Evolutionary conservation across 2,888 invertebrate genomes (phyloP).

Genomic region (Timandra comae): DNA sequence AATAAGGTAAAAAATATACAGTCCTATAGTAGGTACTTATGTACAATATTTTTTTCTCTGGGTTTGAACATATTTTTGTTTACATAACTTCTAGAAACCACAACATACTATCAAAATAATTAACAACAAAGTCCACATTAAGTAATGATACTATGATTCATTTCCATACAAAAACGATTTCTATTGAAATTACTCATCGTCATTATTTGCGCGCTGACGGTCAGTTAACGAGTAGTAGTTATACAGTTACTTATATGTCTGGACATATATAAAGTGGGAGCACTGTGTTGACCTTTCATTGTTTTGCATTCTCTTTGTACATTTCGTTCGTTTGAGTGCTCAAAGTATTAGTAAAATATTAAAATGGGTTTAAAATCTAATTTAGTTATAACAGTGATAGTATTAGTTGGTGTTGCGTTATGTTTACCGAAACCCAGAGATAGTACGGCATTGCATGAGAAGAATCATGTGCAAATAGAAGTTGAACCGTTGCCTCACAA

Average conservation of each 20-base stretch:
- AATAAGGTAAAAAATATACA: no score
- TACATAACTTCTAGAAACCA: no score
- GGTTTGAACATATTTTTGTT: no score
- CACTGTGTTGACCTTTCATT: constrained; percentile 29
- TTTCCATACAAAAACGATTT: constrained; percentile 2
- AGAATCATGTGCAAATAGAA: constrained; percentile 4
- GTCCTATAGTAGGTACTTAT: no score
- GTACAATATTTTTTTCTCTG: no score
- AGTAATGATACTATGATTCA: constrained; percentile 18
- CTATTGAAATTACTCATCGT: constrained; percentile 16
- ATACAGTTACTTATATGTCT: neutral
- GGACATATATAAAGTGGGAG: constrained; percentile 8
- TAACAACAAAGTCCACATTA: no score
- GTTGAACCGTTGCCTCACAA: constrained; percentile 3
- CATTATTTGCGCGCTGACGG: neutral
- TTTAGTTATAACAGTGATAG: constrained; percentile 3
- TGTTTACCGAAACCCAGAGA: constrained; percentile 29
- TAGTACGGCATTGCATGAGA: constrained; percentile 15
- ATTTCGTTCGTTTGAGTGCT: no score
- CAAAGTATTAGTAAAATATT: no score
- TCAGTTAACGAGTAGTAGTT: no score
- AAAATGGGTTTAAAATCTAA: constrained; percentile 10
- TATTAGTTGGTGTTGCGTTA: constrained; percentile 4
- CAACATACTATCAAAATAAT: no score
- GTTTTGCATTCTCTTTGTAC: constrained; percentile 26